Evolutionary conservation across 64 coral and sea anemone genomes (phyloP).

Genomic region (Hydrozoanthus tunicans): DNA sequence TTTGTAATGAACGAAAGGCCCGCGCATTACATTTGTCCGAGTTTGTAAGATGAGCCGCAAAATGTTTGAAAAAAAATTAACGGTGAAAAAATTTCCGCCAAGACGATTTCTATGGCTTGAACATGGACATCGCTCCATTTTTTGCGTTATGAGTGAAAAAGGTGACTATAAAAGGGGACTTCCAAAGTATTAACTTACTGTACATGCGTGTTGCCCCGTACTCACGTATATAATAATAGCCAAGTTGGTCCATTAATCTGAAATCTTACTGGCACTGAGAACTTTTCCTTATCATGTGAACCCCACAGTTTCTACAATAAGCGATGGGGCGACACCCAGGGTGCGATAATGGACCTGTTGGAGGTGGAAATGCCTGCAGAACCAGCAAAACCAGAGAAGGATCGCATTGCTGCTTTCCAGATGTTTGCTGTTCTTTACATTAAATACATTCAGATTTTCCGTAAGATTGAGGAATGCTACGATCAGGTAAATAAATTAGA

Average conservation of each 20-base stretch:
- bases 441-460: conserved; percentile 99
- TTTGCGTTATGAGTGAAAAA: too few species aligned
- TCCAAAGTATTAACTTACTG: too few species aligned
- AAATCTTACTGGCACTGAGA: background rate
- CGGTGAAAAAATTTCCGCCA: too few species aligned
- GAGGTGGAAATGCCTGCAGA: conserved; percentile 95
- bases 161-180: too few species aligned
- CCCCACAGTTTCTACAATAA: conserved; percentile 85
- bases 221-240: background rate
- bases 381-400: conserved; percentile 87
- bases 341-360: conserved; percentile 82
- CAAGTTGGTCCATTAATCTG: background rate
- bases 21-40: too few species aligned
- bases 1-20: background rate
- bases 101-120: too few species aligned
- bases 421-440: conserved; percentile 99
- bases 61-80: too few species aligned
- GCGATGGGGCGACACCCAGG: conserved; percentile 95
- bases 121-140: too few species aligned
- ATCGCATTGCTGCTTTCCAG: conserved; percentile 97
- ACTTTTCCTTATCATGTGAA: background rate
- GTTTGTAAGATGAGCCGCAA: too few species aligned
- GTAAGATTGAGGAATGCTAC: conserved; percentile 98
- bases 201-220: too few species aligned
- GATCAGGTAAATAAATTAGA: conserved; percentile 71